phyloP scores from a whole-genome alignment of 2,888 invertebrate species.

The Liodrosophila aerea region DNA sequence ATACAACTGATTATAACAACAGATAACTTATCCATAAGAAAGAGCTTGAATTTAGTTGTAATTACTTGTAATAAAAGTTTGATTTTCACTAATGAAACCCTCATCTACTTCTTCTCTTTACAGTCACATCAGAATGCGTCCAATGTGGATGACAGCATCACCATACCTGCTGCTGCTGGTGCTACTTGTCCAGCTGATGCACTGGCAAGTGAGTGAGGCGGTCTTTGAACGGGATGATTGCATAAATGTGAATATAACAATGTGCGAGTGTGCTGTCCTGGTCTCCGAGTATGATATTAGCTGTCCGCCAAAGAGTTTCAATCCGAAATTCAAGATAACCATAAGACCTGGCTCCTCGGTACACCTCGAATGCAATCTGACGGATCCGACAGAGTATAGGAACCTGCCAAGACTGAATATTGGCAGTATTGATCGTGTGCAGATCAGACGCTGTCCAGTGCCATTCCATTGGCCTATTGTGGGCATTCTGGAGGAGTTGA shows the following conservation, averaged over 20 bases:
- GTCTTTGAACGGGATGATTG: conserved; percentile 73
- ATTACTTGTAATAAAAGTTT: too few species aligned
- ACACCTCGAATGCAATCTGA: conserved; percentile 79
- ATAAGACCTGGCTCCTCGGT: conserved; percentile 75
- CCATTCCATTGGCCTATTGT: conserved; percentile 82
- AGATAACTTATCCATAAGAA: too few species aligned
- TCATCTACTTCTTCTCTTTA: background rate
- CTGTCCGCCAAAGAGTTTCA: conserved; percentile 74
- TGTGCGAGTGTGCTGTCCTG: conserved; percentile 79
- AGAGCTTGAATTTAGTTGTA: too few species aligned
- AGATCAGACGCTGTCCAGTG: conserved; percentile 80
- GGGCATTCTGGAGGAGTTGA: conserved; percentile 79
- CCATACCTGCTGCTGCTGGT: conserved; percentile 39
- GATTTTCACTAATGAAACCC: too few species aligned
- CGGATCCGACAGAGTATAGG: conserved; percentile 74
- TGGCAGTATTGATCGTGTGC: conserved; percentile 74
- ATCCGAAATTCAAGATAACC: conserved; percentile 78
- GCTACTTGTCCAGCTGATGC: conserved; percentile 32
- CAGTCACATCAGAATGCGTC: background rate
- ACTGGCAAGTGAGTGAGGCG: conserved; percentile 29
- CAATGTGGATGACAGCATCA: conserved; percentile 35
- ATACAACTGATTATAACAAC: too few species aligned
- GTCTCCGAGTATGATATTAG: conserved; percentile 78
- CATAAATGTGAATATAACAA: conserved; percentile 66
- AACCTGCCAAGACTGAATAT: conserved; percentile 78